These are phyloP conservation scores for Lepus americanus DNA, from an alignment of 2,113 vertebrate genomes.

Conservation along the genomic window DNA sequence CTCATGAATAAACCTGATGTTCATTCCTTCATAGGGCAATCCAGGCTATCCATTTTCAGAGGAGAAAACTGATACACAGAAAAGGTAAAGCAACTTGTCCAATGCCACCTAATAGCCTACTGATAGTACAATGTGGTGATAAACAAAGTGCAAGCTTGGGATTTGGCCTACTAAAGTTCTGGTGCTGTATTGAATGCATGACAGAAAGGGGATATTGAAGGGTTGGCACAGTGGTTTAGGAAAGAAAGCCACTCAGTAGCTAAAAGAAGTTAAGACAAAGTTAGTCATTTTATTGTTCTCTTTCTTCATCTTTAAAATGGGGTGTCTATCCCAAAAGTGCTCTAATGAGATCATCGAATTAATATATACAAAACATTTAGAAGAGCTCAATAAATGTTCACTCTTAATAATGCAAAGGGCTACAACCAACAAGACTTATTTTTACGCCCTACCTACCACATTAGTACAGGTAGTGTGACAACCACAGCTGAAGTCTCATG, in stretches of 20 bases:
- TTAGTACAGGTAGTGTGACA: neutral
- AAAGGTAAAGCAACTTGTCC: neutral
- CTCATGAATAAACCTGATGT: slow-evolving; percentile 15
- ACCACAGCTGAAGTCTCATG: neutral
- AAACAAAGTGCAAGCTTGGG: neutral
- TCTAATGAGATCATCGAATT: slow-evolving; percentile 1
- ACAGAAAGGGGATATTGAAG: too few species aligned
- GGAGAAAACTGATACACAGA: slow-evolving; percentile 20
- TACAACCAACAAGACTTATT: neutral
- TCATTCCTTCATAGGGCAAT: neutral
- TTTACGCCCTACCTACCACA: neutral
- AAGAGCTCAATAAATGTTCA: neutral
- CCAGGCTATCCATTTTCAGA: neutral
- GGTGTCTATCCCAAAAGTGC: neutral
- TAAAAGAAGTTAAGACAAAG: too few species aligned
- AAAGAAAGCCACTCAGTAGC: too few species aligned
- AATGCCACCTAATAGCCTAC: neutral
- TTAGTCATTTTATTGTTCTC: too few species aligned
- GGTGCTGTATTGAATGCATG: neutral
- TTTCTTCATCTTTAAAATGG: slow-evolving; percentile 45
- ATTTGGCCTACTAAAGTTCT: neutral
- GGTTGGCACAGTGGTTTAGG: too few species aligned
- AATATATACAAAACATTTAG: neutral
- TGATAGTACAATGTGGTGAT: neutral
- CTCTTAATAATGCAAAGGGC: neutral